Conservation (phyloP, 2,888 invertebrate genomes). For the Drosophila dives region DNA sequence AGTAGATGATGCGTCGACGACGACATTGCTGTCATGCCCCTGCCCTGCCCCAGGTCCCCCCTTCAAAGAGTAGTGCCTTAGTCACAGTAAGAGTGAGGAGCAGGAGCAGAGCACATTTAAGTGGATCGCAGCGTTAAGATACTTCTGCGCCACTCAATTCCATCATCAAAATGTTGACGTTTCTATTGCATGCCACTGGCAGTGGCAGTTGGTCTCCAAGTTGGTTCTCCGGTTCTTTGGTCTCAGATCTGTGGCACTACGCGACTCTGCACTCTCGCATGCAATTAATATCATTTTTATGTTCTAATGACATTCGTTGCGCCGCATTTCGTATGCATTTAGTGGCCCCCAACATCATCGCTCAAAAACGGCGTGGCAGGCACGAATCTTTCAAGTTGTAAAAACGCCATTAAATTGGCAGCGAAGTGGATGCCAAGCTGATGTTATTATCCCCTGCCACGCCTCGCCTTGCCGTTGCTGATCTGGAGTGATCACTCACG, state of each 20-base stretch:
- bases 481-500: constrained; percentile 67
- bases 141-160: constrained; percentile 51
- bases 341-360: constrained; percentile 70
- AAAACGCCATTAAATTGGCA: constrained; percentile 84
- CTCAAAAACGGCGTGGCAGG: constrained; percentile 78
- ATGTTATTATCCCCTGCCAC: constrained; percentile 3
- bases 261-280: constrained; percentile 67
- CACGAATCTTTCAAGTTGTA: constrained; percentile 83
- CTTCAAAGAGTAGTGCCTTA: constrained; percentile 16
- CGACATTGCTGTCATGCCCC: constrained; percentile 13
- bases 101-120: constrained; percentile 34
- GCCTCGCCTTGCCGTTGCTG: constrained; percentile 6
- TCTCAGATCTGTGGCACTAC: constrained; percentile 27
- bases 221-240: not conserved
- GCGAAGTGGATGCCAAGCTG: constrained; percentile 71
- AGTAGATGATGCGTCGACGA: constrained; percentile 28
- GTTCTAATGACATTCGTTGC: constrained; percentile 83
- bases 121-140: constrained; percentile 45
- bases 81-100: constrained; percentile 1
- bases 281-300: constrained; percentile 83
- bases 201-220: constrained; percentile 22
- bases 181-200: constrained; percentile 64
- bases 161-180: constrained; percentile 73
- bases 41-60: constrained; percentile 9
- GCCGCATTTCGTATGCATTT: constrained; percentile 81